Percentiles rank a stretch among this genome's conserved stretches.
Conservation (phyloP, 2,113 vertebrate species). For the Glareola pratincola region DNA sequence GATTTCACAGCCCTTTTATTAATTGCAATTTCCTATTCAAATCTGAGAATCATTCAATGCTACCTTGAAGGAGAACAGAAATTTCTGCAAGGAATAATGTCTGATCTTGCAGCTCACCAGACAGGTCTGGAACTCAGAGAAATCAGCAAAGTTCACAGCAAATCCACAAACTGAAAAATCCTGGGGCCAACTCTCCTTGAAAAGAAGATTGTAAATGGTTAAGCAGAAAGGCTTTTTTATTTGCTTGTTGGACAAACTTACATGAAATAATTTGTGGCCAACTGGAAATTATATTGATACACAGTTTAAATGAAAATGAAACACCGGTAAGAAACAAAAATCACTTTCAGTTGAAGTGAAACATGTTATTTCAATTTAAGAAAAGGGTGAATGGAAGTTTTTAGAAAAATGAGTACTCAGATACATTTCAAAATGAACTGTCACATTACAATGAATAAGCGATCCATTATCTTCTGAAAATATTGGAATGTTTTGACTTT, state of each 20-base stretch:
- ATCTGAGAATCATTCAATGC: neutral
- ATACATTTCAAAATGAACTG: neutral
- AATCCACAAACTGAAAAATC: neutral
- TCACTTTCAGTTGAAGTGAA: neutral
- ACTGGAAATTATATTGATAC: neutral
- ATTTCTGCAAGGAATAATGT: neutral
- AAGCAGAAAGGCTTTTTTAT: neutral
- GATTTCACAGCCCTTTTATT: neutral
- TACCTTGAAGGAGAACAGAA: neutral
- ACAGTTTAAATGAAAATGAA: neutral
- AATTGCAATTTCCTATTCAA: slow-evolving; percentile 9
- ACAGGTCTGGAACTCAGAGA: neutral
- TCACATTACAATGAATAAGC: neutral
- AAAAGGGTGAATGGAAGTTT: neutral
- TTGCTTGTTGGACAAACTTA: neutral
- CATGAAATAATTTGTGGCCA: neutral
- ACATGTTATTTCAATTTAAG: neutral
- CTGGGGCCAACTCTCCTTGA: neutral
- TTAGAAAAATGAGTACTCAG: neutral
- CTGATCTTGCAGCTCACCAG: neutral
- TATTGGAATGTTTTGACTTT: neutral
- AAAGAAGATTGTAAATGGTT: neutral
- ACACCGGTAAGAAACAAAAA: neutral
- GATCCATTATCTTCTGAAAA: neutral
- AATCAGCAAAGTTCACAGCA: neutral